Evolutionary conservation across 2,888 invertebrate species (phyloP).

Genomic region (Trachelus tabidus): DNA sequence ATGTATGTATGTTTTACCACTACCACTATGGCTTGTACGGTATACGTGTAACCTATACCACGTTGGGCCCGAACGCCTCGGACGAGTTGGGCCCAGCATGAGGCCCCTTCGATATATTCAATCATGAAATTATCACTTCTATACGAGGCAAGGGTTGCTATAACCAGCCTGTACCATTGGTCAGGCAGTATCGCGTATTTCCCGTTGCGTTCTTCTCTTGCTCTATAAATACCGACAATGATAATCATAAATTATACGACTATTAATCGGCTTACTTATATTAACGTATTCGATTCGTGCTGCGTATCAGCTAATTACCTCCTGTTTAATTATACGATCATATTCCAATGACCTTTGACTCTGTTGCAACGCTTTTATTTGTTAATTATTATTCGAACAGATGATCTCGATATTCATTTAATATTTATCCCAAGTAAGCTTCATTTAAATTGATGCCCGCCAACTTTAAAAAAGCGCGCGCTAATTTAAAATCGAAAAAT

Average conservation of each 20-base stretch:
- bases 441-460: not conserved
- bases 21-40: conserved; percentile 30
- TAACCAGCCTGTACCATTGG: not conserved
- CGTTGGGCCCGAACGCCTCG: conserved; percentile 45
- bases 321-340: not conserved
- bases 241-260: not conserved
- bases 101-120: conserved; percentile 63
- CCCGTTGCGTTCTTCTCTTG: not conserved
- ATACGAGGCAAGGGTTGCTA: conserved; percentile 42
- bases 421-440: not conserved
- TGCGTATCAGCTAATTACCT: not conserved
- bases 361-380: too few relatives aligned
- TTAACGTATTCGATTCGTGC: not conserved
- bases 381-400: too few relatives aligned
- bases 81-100: conserved; percentile 60
- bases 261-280: not conserved
- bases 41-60: conserved; percentile 33
- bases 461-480: not conserved
- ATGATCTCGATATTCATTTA: not conserved
- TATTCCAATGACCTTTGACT: not conserved
- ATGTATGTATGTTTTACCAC: conserved; percentile 63
- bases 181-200: not conserved
- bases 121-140: conserved; percentile 66
- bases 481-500: not conserved
- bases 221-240: not conserved